These are phyloP conservation scores for Echinometra lucunter DNA, from an alignment of 53 echinoderm and acorn worm species.

Conservation along the genomic window DNA sequence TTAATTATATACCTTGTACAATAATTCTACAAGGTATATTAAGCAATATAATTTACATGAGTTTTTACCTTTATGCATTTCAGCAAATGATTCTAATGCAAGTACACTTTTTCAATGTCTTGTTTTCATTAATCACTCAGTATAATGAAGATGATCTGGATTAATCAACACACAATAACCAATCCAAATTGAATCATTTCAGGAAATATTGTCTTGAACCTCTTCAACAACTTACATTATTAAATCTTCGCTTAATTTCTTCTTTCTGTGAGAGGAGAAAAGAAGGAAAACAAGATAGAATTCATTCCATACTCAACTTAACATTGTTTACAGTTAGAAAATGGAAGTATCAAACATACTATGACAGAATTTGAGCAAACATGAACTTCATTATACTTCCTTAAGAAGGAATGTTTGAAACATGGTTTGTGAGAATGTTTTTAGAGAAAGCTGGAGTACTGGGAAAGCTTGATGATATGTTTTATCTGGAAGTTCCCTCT, in stretches of 20 bases:
- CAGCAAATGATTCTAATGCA: no score
- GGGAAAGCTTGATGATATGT: no score
- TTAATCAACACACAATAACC: neutral
- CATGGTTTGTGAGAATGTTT: no score
- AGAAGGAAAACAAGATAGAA: neutral
- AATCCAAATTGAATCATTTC: neutral
- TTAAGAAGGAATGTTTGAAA: no score
- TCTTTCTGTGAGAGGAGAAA: slow-evolving; percentile 54
- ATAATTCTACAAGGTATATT: no score
- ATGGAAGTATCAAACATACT: neutral
- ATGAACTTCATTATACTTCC: no score
- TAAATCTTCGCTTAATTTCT: slow-evolving; percentile 55
- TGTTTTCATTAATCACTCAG: neutral
- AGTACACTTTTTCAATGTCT: neutral
- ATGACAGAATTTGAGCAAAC: no score
- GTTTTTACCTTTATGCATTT: no score
- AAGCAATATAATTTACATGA: no score
- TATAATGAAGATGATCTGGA: neutral
- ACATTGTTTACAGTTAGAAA: neutral
- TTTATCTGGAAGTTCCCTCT: no score
- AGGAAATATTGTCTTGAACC: neutral
- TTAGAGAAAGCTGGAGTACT: no score
- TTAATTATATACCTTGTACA: no score
- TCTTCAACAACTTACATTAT: slow-evolving; percentile 42
- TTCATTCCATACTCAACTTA: neutral